Evolutionary conservation across 2,113 vertebrate genomes (phyloP).

Genomic region (Chaetodon trifascialis): DNA sequence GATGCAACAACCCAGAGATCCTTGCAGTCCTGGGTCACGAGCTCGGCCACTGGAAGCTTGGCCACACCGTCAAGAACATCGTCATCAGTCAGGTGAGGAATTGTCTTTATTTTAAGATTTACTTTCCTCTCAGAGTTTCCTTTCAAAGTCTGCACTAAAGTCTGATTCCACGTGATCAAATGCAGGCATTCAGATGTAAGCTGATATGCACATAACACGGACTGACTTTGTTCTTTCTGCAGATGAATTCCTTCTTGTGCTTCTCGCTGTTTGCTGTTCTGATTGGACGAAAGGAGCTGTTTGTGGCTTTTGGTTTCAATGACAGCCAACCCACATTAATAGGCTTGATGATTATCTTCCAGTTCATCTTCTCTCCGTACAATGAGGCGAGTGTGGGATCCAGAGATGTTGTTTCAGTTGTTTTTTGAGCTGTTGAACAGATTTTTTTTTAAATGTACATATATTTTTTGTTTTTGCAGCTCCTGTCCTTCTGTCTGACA

Average conservation of each 20-base stretch:
- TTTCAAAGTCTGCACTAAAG: too few species aligned
- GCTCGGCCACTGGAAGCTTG: conserved; percentile 98
- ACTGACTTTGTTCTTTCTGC: conserved; percentile 51
- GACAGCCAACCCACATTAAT: conserved; percentile 95
- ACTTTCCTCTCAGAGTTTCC: not conserved
- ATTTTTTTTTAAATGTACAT: too few species aligned
- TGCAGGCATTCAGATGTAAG: not conserved
- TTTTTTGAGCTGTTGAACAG: not conserved
- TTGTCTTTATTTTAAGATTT: not conserved
- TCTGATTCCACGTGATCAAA: not conserved
- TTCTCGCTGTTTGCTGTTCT: conserved; percentile 96
- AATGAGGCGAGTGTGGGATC: conserved; percentile 89
- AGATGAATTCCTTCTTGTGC: conserved; percentile 99
- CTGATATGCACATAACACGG: not conserved
- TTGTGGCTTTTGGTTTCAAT: conserved; percentile 95
- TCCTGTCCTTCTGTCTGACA: conserved; percentile 96
- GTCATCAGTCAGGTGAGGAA: conserved; percentile 95
- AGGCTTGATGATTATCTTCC: conserved; percentile 99
- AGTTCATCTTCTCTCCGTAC: conserved; percentile 99
- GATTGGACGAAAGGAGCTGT: conserved; percentile 95
- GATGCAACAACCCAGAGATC: conserved; percentile 97
- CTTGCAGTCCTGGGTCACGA: conserved; percentile 97
- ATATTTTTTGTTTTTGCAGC: conserved; percentile 76
- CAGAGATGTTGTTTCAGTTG: not conserved
- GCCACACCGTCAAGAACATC: conserved; percentile 97